phyloP scores from a whole-genome alignment of 2,888 invertebrate genomes.

The Patella depressa region DNA sequence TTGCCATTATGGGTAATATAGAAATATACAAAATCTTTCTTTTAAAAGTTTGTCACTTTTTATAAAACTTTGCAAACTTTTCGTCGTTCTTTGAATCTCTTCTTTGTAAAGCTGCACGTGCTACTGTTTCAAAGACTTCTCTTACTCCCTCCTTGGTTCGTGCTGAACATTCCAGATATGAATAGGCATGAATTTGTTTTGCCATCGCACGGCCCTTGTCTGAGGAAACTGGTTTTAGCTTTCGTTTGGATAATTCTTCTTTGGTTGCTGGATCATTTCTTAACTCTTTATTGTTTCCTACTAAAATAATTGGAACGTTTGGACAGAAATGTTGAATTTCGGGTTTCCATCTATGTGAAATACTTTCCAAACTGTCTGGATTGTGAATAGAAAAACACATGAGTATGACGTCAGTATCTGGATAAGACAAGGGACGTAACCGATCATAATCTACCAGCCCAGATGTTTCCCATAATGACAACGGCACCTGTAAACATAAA shows the following conservation, averaged over 20 bases:
- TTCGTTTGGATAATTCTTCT: constrained; percentile 90
- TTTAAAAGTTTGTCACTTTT: no score
- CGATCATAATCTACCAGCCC: constrained; percentile 98
- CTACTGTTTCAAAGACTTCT: constrained; percentile 99
- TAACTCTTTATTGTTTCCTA: constrained; percentile 89
- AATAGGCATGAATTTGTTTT: constrained; percentile 97
- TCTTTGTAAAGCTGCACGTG: constrained; percentile 95
- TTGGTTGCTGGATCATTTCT: constrained; percentile 73
- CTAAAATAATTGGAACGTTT: constrained; percentile 97
- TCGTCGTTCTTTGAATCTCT: constrained; percentile 53
- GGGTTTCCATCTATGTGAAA: constrained; percentile 99
- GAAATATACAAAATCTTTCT: no score
- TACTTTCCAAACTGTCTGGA: constrained; percentile 98
- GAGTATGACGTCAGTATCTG: constrained; percentile 98
- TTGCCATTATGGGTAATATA: no score
- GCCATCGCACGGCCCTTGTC: constrained; percentile 98
- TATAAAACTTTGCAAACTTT: neutral
- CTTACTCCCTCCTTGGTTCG: constrained; percentile 99
- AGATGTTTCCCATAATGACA: constrained; percentile 90
- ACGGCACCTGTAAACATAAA: constrained; percentile 68
- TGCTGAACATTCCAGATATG: constrained; percentile 98
- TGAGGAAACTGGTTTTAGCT: constrained; percentile 97
- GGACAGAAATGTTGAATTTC: constrained; percentile 96
- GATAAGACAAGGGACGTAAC: constrained; percentile 94
- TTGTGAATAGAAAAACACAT: constrained; percentile 99